Evolutionary conservation across 2,797 vertebrate genomes (phyloP).

Genomic region (Gambusia yucatana): DNA sequence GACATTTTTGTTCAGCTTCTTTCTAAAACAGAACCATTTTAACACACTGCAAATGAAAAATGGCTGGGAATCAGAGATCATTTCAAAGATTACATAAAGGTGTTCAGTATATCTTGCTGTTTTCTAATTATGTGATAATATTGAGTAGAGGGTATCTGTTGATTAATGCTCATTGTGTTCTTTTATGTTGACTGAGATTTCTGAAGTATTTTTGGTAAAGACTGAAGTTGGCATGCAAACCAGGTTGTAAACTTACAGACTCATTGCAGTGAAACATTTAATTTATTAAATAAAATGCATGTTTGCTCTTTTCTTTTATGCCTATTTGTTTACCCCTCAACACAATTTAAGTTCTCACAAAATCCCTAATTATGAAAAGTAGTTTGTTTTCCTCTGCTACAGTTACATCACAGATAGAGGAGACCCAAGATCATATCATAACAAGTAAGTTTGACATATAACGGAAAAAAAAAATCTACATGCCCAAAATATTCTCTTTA

Average conservation of each 20-base stretch:
- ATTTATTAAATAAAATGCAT: constrained; percentile 30
- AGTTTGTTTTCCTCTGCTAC: not conserved
- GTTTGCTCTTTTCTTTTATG: not conserved
- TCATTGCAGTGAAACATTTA: constrained; percentile 33
- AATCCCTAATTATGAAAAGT: not conserved
- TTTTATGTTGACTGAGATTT: constrained; percentile 42
- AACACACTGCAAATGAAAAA: constrained; percentile 39
- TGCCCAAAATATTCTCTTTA: not conserved
- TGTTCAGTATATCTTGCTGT: constrained; percentile 39
- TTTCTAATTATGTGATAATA: constrained; percentile 60
- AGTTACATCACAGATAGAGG: not conserved
- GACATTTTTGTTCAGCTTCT: constrained; percentile 26
- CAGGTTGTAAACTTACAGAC: constrained; percentile 22
- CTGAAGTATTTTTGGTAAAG: constrained; percentile 53
- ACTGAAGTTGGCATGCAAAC: constrained; percentile 54
- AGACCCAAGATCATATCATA: not conserved
- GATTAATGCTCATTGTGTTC: constrained; percentile 58
- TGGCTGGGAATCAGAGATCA: constrained; percentile 30
- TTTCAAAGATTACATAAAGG: constrained; percentile 33
- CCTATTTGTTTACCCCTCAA: constrained; percentile 9
- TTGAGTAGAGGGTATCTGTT: constrained; percentile 59
- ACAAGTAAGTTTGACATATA: not conserved
- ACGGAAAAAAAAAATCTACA: not conserved
- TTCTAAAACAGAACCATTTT: constrained; percentile 43
- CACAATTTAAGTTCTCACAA: not conserved